Base-by-base conservation (phyloP, 2,797 vertebrate genomes). In the Gymnothorax reevesii region DNA sequence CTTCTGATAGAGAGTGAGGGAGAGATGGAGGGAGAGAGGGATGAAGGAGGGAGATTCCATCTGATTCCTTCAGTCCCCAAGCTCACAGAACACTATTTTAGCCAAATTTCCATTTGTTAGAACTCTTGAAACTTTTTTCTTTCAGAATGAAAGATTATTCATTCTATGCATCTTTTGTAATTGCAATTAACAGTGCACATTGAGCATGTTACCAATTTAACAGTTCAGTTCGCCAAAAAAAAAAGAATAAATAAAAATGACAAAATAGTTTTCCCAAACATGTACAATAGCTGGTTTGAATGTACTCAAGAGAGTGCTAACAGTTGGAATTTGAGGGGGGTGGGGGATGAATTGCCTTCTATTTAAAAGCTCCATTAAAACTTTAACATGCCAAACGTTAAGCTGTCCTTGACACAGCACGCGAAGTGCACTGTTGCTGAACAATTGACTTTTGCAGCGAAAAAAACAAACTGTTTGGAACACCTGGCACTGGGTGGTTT, bases 1-100 rank as follows among this genome's bases (percentile, higher is more conserved):
- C 52, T 59, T 86, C 54, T 83, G 57, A 73, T 71, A 57, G 93
- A 91, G 90, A 90, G 90, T 91, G 91, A 92, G 88, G 86, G 89
- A 92, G 73, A 75, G 85, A 83, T 89, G 64, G 10, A 27, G 33
- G 27, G 71, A 17, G 25, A 4, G 13, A 20, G 64, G 69, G 69
- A 69, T 57, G 55, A 49, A 88, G 86, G 85, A 83, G 83, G 87
- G 88, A 82, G 75, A 55, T 7, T 69, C 33, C 33, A 42, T 42
- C 33, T 7, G 20, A 7, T 22, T 4, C 60, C 20, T 3, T 20
- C 4, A 17, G 12, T 15, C 5, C 60, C 13, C 15, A 17, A 62
- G 60, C 13, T 62, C 60, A 62, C 60, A 62, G 15, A 17, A 0
- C 15, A 20, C 60, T 4, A 62, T 15, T 4, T 62, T 0, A 15